Percentiles rank a stretch among this genome's conserved stretches.
Conservation (phyloP, 2,113 vertebrate genomes). For the Mastomys coucha region DNA sequence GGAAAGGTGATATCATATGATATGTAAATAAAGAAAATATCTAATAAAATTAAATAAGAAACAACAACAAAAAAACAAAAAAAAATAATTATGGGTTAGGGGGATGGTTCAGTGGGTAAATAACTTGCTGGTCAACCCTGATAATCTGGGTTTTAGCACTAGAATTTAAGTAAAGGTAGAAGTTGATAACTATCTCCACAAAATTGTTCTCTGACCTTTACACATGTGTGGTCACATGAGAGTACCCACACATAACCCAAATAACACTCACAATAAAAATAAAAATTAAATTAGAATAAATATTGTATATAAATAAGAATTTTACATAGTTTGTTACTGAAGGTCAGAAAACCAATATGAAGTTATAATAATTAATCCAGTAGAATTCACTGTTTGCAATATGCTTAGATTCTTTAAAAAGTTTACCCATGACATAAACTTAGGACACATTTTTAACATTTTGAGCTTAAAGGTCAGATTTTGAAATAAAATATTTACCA, state of each 20-base stretch:
- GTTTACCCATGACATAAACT: neutral
- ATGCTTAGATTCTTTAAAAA: neutral
- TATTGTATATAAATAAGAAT: neutral
- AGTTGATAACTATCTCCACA: neutral
- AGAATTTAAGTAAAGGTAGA: neutral
- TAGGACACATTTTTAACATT: too few relatives aligned
- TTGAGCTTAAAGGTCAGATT: too few relatives aligned
- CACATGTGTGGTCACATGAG: neutral
- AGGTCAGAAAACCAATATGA: neutral
- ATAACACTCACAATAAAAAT: neutral
- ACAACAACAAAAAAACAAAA: too few relatives aligned
- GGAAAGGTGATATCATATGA: too few relatives aligned
- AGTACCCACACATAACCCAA: neutral
- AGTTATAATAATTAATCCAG: neutral
- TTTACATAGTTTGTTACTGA: neutral
- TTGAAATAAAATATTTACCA: too few relatives aligned
- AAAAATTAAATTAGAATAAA: neutral
- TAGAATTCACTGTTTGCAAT: neutral
- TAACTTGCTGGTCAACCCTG: neutral
- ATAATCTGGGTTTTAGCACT: neutral
- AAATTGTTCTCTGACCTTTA: neutral
- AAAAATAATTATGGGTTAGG: too few relatives aligned
- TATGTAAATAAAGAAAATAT: too few relatives aligned
- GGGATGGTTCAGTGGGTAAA: neutral
- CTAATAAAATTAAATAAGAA: too few relatives aligned